A percentile compares a stretch with the other conserved stretches of the same genome.
These are phyloP conservation scores for Diplodus sargus DNA, from an alignment of 2,797 vertebrate species.

Conservation along the genomic window DNA sequence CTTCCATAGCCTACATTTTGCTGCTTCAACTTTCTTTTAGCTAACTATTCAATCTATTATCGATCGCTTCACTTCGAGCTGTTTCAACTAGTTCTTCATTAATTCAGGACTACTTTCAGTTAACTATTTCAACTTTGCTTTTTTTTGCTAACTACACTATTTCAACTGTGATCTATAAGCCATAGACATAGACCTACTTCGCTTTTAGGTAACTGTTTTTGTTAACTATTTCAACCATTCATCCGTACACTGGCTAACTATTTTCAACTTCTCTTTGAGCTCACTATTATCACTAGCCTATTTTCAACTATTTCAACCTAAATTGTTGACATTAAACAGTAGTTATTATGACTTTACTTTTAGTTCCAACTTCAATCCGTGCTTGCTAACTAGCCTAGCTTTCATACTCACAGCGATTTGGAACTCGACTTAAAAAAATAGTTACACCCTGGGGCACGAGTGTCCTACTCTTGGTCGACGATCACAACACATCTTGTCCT, in stretches of 20 bases:
- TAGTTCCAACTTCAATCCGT: neutral
- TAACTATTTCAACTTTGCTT: neutral
- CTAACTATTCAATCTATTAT: neutral
- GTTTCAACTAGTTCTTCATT: neutral
- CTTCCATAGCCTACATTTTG: too few species aligned
- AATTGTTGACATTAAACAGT: too few species aligned
- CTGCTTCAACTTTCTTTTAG: too few species aligned
- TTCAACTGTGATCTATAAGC: neutral
- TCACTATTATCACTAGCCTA: too few species aligned
- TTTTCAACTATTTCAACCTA: too few species aligned
- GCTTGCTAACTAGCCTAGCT: neutral
- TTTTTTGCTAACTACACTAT: too few species aligned
- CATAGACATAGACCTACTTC: too few species aligned
- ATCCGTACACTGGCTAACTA: too few species aligned
- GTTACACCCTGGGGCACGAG: neutral
- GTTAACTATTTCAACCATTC: neutral
- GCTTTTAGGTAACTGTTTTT: too few species aligned
- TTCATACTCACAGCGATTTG: neutral
- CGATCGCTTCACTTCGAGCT: neutral
- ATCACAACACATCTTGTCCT: neutral
- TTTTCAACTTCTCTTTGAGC: too few species aligned
- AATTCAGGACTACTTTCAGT: neutral
- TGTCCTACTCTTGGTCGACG: neutral
- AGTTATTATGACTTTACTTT: neutral
- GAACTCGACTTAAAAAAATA: neutral